These are phyloP conservation scores for Diarsia mendica DNA, from an alignment of 2,888 invertebrate genomes.

Conservation along the genomic window DNA sequence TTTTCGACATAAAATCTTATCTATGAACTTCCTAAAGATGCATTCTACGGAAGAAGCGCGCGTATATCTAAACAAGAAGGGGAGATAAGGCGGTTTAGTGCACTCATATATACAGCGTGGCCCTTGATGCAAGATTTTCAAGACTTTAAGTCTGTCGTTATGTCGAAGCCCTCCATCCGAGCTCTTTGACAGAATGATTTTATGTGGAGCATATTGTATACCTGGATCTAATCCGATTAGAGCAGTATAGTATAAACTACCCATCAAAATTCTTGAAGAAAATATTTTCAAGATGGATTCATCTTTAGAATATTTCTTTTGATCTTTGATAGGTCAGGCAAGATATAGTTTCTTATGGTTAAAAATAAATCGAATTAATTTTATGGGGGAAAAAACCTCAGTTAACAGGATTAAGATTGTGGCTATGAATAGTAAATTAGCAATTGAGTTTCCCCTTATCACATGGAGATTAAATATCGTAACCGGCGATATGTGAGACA, in stretches of 20 bases:
- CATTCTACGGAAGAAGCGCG: slow-evolving; percentile 82
- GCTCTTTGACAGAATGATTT: slow-evolving; percentile 56
- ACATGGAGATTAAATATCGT: slow-evolving; percentile 48
- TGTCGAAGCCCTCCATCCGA: slow-evolving; percentile 71
- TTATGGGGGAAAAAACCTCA: background rate
- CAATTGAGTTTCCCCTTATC: slow-evolving; percentile 35
- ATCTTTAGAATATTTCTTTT: background rate
- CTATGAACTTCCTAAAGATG: slow-evolving; percentile 81
- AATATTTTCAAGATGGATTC: slow-evolving; percentile 11
- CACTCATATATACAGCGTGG: slow-evolving; percentile 76
- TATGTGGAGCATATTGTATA: slow-evolving; percentile 40
- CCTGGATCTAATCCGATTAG: slow-evolving; percentile 30
- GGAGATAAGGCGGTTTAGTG: slow-evolving; percentile 85
- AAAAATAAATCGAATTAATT: background rate
- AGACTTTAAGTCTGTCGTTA: slow-evolving; percentile 78
- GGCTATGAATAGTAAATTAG: slow-evolving; percentile 46
- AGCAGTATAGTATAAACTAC: slow-evolving; percentile 6
- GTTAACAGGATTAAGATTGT: slow-evolving; percentile 13
- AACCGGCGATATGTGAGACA: slow-evolving; percentile 40
- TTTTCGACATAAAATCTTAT: slow-evolving; percentile 84
- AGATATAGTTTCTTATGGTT: background rate
- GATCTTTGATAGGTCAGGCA: no score
- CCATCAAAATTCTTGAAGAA: background rate
- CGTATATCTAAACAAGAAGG: slow-evolving; percentile 83
- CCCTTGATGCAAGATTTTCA: slow-evolving; percentile 76